phyloP scores from a whole-genome alignment of 2,113 vertebrate genomes.

The Trematocara macrostoma region DNA sequence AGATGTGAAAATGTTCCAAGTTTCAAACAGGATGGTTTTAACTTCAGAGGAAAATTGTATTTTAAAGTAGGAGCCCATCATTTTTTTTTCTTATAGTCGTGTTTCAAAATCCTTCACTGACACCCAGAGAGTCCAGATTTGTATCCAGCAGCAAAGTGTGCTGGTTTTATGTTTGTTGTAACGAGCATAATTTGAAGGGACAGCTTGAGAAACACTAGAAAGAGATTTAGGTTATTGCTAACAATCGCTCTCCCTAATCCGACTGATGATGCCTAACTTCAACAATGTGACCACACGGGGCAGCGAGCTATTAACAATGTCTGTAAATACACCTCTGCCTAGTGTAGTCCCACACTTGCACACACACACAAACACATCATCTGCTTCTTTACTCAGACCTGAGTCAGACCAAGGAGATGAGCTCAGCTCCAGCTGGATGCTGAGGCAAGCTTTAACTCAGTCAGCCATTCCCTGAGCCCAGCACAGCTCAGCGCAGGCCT shows the following conservation, averaged over 20 bases:
- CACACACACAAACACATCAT: slow-evolving; percentile 27
- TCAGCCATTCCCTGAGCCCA: slow-evolving; percentile 12
- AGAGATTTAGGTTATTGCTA: slow-evolving; percentile 24
- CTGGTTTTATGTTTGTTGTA: neutral
- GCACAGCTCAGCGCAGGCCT: neutral
- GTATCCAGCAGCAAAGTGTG: neutral
- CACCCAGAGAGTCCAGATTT: neutral
- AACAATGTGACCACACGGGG: slow-evolving; percentile 38
- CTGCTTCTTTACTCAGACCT: slow-evolving; percentile 63
- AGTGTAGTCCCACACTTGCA: neutral
- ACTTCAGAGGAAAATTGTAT: neutral
- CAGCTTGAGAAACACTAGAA: slow-evolving; percentile 25
- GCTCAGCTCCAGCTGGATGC: slow-evolving; percentile 66
- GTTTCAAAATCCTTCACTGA: neutral
- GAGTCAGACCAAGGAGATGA: slow-evolving; percentile 44
- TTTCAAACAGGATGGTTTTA: neutral
- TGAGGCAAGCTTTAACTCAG: slow-evolving; percentile 55
- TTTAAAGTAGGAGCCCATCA: neutral
- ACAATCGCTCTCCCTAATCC: slow-evolving; percentile 15
- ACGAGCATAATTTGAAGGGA: slow-evolving; percentile 2
- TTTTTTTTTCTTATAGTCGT: neutral
- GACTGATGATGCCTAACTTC: slow-evolving; percentile 38
- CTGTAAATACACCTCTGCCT: slow-evolving; percentile 40
- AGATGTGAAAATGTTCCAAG: neutral
- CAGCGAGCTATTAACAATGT: slow-evolving; percentile 39